Conservation (phyloP, 1,140 invertebrate species). For the Mylabris phalerata region DNA sequence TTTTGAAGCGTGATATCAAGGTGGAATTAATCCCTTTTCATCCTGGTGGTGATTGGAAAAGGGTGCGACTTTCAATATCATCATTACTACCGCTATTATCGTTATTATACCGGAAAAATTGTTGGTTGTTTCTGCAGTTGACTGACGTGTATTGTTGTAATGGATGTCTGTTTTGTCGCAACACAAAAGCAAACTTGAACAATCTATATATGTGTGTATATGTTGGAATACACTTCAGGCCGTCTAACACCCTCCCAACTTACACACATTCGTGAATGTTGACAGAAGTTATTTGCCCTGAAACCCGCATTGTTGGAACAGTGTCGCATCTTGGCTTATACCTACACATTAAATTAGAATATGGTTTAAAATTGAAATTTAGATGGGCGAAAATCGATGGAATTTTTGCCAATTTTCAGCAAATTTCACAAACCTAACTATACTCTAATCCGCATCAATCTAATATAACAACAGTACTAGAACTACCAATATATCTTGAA, state of each 20-base stretch:
- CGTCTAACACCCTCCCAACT: constrained; percentile 6
- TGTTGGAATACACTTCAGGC: constrained; percentile 2
- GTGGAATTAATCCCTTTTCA: no score
- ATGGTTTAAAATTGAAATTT: neutral
- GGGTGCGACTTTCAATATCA: no score
- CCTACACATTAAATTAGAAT: neutral
- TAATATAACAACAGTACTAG: neutral
- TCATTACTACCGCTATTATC: no score
- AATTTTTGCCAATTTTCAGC: no score
- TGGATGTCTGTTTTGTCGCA: constrained; percentile 12
- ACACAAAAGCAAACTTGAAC: constrained; percentile 14
- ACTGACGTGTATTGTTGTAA: constrained; percentile 14
- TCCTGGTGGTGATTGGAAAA: no score
- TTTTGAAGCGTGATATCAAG: no score
- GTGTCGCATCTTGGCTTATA: no score
- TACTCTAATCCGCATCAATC: neutral
- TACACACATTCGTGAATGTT: neutral
- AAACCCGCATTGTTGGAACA: constrained; percentile 1
- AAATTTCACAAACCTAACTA: no score
- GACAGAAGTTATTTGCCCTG: constrained; percentile 6
- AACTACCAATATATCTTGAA: neutral
- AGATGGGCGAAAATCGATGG: no score
- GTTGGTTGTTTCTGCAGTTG: constrained; percentile 8
- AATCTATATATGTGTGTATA: neutral
- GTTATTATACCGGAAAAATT: no score